Evolutionary conservation across 2,113 vertebrate species (phyloP), one percentile per base, ranked within the genome.

Genomic region (Strix aluco): DNA sequence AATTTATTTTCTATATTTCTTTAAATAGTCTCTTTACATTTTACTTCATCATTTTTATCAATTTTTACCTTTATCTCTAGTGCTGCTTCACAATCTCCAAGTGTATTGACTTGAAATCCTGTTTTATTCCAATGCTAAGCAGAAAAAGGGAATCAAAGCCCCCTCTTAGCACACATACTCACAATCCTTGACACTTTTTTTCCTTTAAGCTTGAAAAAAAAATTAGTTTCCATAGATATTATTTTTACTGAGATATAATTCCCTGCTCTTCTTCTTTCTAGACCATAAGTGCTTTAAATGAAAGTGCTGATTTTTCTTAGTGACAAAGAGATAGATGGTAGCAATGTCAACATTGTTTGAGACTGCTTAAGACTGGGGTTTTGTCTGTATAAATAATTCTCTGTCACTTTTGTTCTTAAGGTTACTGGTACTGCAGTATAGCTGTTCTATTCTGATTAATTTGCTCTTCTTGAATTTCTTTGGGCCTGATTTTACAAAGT

Each of bases 371-470:
- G 94, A 95, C 71, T 87, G 40, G 89, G 54, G 74, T 63, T 96
- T 97, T 96, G 94, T 96, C 63, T 90, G 79, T 86, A 90, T 93
- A 93, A 96, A 96, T 91, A 97, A 97, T 94, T 92, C 95, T 88
- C 89, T 97, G 93, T 97, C 81, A 86, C 74, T 97, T 94, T 94
- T 91, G 81, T 97, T 94, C 91, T 94, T 90, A 91, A 96, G 87
- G 91, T 73, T 86, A 92, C 93, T 97, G 96, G 95, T 88, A 97
- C 95, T 91, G 87, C 91, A 90, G 10, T 63, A 58, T 83, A 81
- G 30, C 59, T 90, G 71, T 82, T 95, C 74, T 83, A 40, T 78
- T 95, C 87, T 82, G 84, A 79, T 29, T 71, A 47, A 67, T 95
- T 70, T 51, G 21, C 51, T 95, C 38, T 66, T 86, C 49, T 65